These are phyloP conservation scores for Drosophila testacea DNA, from an alignment of 2,888 invertebrate species.

Conservation along the genomic window DNA sequence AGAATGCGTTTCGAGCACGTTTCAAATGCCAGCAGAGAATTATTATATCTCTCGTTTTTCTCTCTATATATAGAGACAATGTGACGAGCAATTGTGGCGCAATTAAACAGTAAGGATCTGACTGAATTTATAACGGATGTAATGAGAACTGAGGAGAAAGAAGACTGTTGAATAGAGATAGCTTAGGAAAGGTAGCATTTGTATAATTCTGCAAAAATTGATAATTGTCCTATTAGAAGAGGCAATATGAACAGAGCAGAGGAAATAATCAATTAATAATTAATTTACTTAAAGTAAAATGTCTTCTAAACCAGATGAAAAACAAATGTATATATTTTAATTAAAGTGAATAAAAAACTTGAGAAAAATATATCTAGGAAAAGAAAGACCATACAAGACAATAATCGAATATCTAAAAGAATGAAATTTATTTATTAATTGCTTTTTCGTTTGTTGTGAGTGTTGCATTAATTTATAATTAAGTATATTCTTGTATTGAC, in stretches of 20 bases:
- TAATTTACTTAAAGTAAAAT: neutral
- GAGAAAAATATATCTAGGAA: too few species aligned
- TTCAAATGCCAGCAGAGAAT: conserved; percentile 30
- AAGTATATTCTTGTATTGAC: too few species aligned
- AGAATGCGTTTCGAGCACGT: conserved; percentile 44
- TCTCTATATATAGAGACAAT: conserved; percentile 7
- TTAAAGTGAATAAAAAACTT: too few species aligned
- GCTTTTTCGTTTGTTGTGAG: too few species aligned
- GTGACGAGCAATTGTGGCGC: conserved; percentile 8
- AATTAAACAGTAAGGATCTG: conserved; percentile 17
- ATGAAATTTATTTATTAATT: too few species aligned
- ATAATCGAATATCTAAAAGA: too few species aligned
- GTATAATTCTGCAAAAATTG: too few species aligned
- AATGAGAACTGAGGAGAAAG: neutral
- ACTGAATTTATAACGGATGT: conserved; percentile 1
- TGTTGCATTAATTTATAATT: too few species aligned
- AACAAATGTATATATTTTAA: too few species aligned
- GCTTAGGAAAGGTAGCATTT: too few species aligned
- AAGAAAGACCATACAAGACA: too few species aligned
- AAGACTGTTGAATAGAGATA: neutral
- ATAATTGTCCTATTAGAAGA: neutral
- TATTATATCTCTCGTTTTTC: conserved; percentile 10
- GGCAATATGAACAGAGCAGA: neutral
- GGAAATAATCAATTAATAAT: neutral
- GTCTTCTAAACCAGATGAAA: too few species aligned